Conservation (phyloP, 1,140 invertebrate genomes). For the Schlechtendalia chinensis region DNA sequence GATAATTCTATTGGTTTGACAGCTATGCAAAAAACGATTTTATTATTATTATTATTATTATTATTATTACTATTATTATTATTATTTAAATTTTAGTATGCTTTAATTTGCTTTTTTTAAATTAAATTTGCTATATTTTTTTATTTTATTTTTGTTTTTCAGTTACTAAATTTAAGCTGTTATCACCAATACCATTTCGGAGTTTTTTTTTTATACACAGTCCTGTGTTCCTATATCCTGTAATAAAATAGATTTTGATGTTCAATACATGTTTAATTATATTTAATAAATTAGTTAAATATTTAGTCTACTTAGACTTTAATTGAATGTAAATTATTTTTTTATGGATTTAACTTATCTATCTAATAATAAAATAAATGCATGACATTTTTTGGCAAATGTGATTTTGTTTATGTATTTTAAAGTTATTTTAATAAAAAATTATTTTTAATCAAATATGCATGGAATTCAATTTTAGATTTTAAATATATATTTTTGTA, state of each 20-base stretch:
- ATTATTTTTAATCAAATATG: background rate
- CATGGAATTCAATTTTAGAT: constrained; percentile 16
- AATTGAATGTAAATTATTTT: constrained; percentile 8
- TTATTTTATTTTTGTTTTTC: constrained; percentile 44
- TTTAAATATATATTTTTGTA: background rate
- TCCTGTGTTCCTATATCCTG: background rate
- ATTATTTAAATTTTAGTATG: background rate
- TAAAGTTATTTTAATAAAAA: constrained; percentile 1
- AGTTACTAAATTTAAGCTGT: constrained; percentile 47
- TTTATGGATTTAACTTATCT: background rate
- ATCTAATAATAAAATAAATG: background rate
- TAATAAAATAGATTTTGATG: constrained; percentile 3
- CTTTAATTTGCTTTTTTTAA: background rate
- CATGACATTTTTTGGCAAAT: constrained; percentile 5
- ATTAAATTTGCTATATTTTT: constrained; percentile 20
- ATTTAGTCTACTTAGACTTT: constrained; percentile 1
- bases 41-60: background rate
- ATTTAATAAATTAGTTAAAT: background rate
- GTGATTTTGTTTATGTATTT: constrained; percentile 8
- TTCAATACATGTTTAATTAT: constrained; percentile 15
- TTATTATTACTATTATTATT: constrained; percentile 3
- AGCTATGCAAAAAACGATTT: background rate
- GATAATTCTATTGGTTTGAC: background rate
- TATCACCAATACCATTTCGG: constrained; percentile 20
- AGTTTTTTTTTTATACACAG: constrained; percentile 27